Evolutionary conservation across 2,888 invertebrate species (phyloP), one percentile per base, ranked within the genome.

Genomic region (Chalcis sispes): DNA sequence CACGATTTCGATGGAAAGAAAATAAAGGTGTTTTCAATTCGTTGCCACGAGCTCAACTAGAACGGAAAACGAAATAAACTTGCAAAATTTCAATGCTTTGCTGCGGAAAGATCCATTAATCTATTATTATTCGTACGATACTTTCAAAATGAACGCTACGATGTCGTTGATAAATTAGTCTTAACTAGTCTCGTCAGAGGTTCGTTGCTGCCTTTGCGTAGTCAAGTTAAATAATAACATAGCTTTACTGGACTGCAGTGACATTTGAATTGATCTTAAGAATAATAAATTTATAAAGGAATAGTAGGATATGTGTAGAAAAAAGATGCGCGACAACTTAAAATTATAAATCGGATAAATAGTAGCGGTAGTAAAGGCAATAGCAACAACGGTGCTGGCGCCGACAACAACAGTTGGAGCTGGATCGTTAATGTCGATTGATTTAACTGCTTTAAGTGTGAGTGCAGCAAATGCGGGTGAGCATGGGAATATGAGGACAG

Each of bases 281-380:
- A n/a, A n/a, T n/a, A n/a, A n/a, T n/a, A n/a, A n/a, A n/a, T n/a
- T n/a, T n/a, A 36, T 36, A 10, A 10, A 0, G 40, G 13, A 13
- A 20, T 20, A 10, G 36, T 1, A 5, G 18, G 36, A 10, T n/a
- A n/a, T n/a, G n/a, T n/a, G n/a, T n/a, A n/a, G n/a, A 25, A 36
- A 50, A 10, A 50, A 10, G n/a, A 32, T 18, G n/a, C 56, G n/a
- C 25, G 32, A 7, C 32, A 48, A 32, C 58, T 52, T 54, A 27
- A 71, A 71, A 75, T 75, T 58, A 71, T 65, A 75, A 75, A 75
- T 75, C 65, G 52, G 59, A 40, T n/a, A n/a, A n/a, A n/a, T n/a
- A n/a, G 40, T 40, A 23, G 48, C 46, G 15, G 18, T 18, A 15
- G 29, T 40, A 0, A 32, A n/a, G 20, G 48, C 29, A 10, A 29